Evolutionary conservation across 2,888 invertebrate genomes (phyloP), one percentile per base, ranked within the genome.

Genomic region (Elgonia sp.): DNA sequence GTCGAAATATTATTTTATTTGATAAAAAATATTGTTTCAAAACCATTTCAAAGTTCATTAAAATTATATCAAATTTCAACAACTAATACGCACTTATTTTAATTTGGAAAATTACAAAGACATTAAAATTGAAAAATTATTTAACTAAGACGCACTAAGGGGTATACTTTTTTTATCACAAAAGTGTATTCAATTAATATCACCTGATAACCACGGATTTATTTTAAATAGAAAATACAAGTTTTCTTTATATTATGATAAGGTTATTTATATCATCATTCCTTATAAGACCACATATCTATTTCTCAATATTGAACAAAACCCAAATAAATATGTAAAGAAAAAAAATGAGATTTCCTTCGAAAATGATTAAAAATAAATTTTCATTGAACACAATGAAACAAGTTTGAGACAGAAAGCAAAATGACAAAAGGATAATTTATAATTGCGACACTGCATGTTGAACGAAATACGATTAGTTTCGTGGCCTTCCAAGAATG

Each of bases 391-490:
- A 46, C 10, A 12, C 10, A 46, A 10, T 12, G 14, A 16, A 53
- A n/a, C 37, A 29, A 37, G 37, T 60, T 60, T 6, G 12, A 60
- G 14, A 0, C 10, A 60, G 29, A 60, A 69, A n/a, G 21, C 5
- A 16, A 69, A 69, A 69, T 69, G 29, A 50, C 50, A 69, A 69
- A 50, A 21, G 69, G 29, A 69, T 21, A 46, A 60, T 37, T 29
- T 14, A 57, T 16, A 40, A 77, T 84, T 84, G 53, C 69, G 42
- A 40, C 62, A 50, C 39, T 46, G 39, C 50, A 20, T 14, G 29
- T 4, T 12, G n/a, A 42, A 62, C 60, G 75, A 81, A 86, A 81
- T 81, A 39, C 70, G 67, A 86, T 81, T 67, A 60, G 63, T 53
- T 53, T 53, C n/a, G 53, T n/a, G 53, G n/a, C n/a, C 21, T 42